A percentile compares a stretch with the other conserved stretches of the same genome.
phyloP scores from a whole-genome alignment of 2,113 vertebrate genomes.

The Podilymbus podiceps region DNA sequence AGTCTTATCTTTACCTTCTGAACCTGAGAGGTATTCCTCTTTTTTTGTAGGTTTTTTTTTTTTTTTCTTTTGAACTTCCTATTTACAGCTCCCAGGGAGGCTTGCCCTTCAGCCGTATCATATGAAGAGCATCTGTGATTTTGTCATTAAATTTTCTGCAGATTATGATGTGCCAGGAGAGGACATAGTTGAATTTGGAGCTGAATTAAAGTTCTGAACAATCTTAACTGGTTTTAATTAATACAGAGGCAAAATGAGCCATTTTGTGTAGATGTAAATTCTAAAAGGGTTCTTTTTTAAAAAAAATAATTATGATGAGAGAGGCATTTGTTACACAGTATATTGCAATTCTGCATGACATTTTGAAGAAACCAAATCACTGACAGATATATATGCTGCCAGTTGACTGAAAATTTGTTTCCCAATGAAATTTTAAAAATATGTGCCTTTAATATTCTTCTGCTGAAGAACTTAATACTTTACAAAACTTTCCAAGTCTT shows the following conservation, averaged over 20 bases:
- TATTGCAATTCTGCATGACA: not conserved
- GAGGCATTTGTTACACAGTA: not conserved
- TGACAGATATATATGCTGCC: not conserved
- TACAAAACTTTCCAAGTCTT: not conserved
- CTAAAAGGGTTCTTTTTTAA: not conserved
- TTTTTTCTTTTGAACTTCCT: not conserved
- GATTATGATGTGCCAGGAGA: conserved; percentile 1
- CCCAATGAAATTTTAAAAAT: not conserved
- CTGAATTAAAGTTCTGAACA: not conserved
- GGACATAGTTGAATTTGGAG: not conserved
- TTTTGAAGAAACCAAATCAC: not conserved
- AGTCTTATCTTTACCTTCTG: not conserved
- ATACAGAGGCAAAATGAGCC: not conserved
- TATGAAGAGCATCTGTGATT: conserved; percentile 16
- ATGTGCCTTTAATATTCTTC: not conserved
- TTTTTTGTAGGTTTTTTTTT: too few species aligned
- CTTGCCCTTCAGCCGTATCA: conserved; percentile 2
- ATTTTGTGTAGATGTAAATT: not conserved
- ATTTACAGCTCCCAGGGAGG: not conserved
- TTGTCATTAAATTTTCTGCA: conserved; percentile 21
- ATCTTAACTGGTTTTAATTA: not conserved
- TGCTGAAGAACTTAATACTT: not conserved
- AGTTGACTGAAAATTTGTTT: conserved; percentile 7
- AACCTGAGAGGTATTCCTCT: not conserved
- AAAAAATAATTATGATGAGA: not conserved